Conservation (phyloP, 2,888 invertebrate genomes). For the Spodoptera exigua region DNA sequence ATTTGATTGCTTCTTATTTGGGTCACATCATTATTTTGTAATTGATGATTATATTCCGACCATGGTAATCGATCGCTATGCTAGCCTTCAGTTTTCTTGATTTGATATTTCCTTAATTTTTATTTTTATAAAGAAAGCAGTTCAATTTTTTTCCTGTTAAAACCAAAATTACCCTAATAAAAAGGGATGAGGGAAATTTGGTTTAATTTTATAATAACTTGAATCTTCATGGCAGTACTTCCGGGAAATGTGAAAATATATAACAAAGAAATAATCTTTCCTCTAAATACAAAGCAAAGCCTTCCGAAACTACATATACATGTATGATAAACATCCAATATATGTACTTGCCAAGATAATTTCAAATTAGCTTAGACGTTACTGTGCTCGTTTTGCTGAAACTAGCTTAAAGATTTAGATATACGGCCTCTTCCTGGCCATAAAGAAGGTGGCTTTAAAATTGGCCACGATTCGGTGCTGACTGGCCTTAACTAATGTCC, state of each 20-base stretch:
- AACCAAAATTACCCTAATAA: no score
- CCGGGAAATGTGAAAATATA: no score
- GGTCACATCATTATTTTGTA: conserved; percentile 69
- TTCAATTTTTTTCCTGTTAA: neutral
- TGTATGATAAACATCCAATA: no score
- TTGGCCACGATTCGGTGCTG: conserved; percentile 46
- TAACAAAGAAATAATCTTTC: no score
- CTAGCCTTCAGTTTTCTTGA: neutral
- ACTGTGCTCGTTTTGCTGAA: conserved; percentile 4
- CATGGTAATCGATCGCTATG: conserved; percentile 16
- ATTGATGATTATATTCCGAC: conserved; percentile 19
- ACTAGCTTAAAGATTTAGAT: conserved; percentile 13
- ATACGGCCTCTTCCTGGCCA: conserved; percentile 29
- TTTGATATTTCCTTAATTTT: neutral
- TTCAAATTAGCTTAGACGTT: no score
- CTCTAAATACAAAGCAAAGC: no score
- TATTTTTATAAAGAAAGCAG: no score
- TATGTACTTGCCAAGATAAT: no score
- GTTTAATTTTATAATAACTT: conserved; percentile 6
- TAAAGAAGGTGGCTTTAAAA: conserved; percentile 51
- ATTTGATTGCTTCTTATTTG: conserved; percentile 74
- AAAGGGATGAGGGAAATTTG: conserved; percentile 11
- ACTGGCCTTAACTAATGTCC: conserved; percentile 58
- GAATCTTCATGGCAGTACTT: neutral
- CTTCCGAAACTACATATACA: no score